Percentiles rank a stretch among this genome's conserved stretches.
phyloP scores from a whole-genome alignment of 2,797 vertebrate genomes.

The Taeniopygia guttata region DNA sequence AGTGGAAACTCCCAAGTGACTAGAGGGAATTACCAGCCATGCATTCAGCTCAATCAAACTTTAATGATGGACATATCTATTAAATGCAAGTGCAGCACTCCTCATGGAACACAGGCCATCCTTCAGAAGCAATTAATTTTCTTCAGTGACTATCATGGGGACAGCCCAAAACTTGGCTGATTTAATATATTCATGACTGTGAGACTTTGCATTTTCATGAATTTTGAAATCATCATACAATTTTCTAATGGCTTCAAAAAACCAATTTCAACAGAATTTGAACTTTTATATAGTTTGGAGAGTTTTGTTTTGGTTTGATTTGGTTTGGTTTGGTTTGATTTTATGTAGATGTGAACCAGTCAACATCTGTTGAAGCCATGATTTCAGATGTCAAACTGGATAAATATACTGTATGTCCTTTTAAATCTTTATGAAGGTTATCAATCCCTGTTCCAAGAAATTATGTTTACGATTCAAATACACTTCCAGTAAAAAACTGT shows the following conservation, averaged over 20 bases:
- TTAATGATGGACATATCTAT: neutral
- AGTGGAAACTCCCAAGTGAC: neutral
- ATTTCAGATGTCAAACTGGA: neutral
- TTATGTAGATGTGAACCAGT: neutral
- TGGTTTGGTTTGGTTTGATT: neutral
- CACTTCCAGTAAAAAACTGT: neutral
- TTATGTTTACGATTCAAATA: neutral
- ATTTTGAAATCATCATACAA: neutral
- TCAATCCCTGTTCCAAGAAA: neutral
- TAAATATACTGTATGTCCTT: neutral
- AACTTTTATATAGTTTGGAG: neutral
- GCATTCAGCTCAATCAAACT: neutral
- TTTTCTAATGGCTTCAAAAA: neutral
- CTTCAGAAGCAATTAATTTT: slow-evolving; percentile 25
- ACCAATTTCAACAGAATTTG: neutral
- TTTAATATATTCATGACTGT: neutral
- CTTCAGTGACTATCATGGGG: neutral
- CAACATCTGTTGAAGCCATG: neutral
- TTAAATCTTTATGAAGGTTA: neutral
- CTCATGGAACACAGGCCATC: neutral
- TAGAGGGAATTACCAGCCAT: neutral
- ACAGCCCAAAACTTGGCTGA: neutral
- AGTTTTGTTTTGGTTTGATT: neutral
- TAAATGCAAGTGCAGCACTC: neutral
- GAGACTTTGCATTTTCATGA: neutral